Evolutionary conservation across 2,888 invertebrate species (phyloP).

Genomic region (Exephanes ischioxanthus): DNA sequence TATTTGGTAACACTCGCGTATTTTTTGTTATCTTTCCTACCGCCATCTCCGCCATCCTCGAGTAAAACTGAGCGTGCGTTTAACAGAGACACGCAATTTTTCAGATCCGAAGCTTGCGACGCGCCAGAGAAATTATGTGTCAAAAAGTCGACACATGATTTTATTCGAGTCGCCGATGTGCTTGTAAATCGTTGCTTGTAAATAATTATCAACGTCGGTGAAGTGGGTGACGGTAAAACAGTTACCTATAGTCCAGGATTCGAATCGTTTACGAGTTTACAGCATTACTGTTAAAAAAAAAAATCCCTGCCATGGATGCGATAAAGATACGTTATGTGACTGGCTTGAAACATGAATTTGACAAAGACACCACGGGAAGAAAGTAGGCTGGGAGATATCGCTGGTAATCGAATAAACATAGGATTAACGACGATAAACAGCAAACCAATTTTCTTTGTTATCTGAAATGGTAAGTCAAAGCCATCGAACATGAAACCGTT

Average conservation of each 20-base stretch:
- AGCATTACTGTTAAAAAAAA: neutral
- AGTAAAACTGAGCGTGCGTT: neutral
- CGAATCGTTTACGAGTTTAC: neutral
- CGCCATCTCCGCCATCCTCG: slow-evolving; percentile 17
- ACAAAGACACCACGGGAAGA: neutral
- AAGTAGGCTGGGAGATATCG: neutral
- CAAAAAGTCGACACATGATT: neutral
- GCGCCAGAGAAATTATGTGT: neutral
- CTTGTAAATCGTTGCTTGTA: neutral
- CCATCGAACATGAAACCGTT: neutral
- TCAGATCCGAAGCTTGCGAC: neutral
- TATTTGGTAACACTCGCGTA: slow-evolving; percentile 52
- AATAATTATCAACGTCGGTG: neutral
- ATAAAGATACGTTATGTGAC: neutral
- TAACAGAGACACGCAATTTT: slow-evolving; percentile 2
- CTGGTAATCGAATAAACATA: neutral
- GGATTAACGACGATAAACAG: neutral
- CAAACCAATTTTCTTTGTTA: neutral
- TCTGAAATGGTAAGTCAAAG: neutral
- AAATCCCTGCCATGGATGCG: neutral
- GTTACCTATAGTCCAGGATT: neutral
- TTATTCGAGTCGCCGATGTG: neutral
- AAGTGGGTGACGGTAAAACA: neutral
- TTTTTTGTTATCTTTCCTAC: slow-evolving; percentile 21
- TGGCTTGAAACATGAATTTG: neutral